Percentiles rank a stretch among this genome's conserved stretches.
These are phyloP conservation scores for Echinops telfairi DNA, from an alignment of 2,113 vertebrate genomes.

Conservation along the genomic window DNA sequence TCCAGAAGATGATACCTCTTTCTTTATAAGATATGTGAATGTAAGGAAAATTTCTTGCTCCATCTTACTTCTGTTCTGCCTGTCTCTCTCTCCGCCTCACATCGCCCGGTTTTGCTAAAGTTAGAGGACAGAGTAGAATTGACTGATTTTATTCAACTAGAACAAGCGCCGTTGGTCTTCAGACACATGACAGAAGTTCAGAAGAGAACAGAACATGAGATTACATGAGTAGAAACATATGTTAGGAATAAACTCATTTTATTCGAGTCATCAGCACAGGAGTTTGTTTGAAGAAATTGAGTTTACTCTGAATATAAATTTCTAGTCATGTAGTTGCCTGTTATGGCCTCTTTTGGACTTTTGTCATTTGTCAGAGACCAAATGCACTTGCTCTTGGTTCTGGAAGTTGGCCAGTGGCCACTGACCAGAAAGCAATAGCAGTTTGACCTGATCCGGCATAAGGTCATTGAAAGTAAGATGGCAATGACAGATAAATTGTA, in stretches of 20 bases:
- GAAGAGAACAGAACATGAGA: no score
- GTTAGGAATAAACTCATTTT: no score
- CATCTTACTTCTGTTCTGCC: neutral
- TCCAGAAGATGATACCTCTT: neutral
- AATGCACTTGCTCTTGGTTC: neutral
- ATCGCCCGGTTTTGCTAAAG: neutral
- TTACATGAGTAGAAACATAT: no score
- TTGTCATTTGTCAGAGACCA: neutral
- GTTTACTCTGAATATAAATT: neutral
- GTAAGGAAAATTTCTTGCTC: neutral
- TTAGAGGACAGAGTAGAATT: neutral
- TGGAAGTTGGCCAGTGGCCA: neutral
- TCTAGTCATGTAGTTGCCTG: neutral
- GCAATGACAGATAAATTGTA: neutral
- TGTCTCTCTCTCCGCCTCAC: no score
- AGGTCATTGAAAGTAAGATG: conserved; percentile 6
- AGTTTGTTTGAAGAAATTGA: neutral
- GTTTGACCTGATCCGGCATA: conserved; percentile 4
- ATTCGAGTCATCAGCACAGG: no score
- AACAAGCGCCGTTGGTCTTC: no score
- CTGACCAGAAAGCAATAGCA: neutral
- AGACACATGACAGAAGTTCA: no score
- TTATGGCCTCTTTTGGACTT: neutral
- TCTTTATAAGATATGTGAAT: neutral
- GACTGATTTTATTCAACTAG: no score